A percentile compares a stretch with the other conserved stretches of the same genome.
These are phyloP conservation scores for Agrypnus murinus DNA, from an alignment of 2,888 invertebrate species.

Conservation along the genomic window DNA sequence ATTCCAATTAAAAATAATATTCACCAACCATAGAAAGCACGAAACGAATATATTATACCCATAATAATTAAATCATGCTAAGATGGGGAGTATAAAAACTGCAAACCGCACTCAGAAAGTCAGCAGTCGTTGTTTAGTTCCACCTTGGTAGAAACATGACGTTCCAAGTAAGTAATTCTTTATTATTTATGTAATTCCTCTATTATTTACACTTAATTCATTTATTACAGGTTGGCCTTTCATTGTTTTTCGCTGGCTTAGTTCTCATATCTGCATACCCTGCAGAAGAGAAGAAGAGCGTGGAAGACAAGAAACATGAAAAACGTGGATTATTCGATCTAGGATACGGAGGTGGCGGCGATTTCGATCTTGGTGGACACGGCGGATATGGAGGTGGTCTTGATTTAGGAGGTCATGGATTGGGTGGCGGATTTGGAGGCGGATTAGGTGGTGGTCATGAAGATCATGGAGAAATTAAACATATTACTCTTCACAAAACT, in stretches of 20 bases:
- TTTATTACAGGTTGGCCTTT: conserved; percentile 64
- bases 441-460: conserved; percentile 53
- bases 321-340: conserved; percentile 65
- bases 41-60: background rate
- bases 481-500: conserved; percentile 74
- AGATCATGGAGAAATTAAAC: conserved; percentile 44
- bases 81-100: conserved; percentile 33
- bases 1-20: background rate
- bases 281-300: conserved; percentile 60
- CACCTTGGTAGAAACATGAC: conserved; percentile 58
- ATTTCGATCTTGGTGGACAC: background rate
- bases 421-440: background rate
- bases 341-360: conserved; percentile 49
- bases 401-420: conserved; percentile 5
- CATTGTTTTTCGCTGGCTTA: conserved; percentile 67
- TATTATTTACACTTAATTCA: background rate
- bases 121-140: conserved; percentile 64
- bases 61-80: background rate
- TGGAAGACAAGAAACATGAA: conserved; percentile 64
- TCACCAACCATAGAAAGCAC: conserved; percentile 12
- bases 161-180: conserved; percentile 63
- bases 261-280: conserved; percentile 65
- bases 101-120: conserved; percentile 21
- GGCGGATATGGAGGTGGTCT: conserved; percentile 58
- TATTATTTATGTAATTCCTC: background rate